These are phyloP conservation scores for Stigmatopora nigra DNA, from an alignment of 2,113 vertebrate species.

Conservation along the genomic window DNA sequence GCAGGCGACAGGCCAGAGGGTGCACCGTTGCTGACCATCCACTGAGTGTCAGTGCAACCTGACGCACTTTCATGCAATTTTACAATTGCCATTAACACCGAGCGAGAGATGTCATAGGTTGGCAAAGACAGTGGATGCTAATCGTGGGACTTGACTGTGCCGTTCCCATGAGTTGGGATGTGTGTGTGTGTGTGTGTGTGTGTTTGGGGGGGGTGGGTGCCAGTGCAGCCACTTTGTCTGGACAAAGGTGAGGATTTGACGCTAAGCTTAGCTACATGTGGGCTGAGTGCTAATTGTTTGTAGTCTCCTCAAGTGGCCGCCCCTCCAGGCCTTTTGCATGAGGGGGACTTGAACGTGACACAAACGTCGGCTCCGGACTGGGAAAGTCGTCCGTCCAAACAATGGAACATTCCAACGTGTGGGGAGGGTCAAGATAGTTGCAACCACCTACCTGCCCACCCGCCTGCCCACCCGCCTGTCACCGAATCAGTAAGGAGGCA, in stretches of 20 bases:
- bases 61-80: no score
- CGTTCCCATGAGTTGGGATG: background rate
- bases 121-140: no score
- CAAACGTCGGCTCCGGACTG: constrained; percentile 24
- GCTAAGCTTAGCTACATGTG: constrained; percentile 42
- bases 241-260: constrained; percentile 73
- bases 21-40: background rate
- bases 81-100: no score
- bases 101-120: no score
- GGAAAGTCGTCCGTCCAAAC: constrained; percentile 10
- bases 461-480: background rate
- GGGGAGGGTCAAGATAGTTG: constrained; percentile 1
- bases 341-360: constrained; percentile 60
- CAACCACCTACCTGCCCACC: background rate
- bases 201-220: background rate
- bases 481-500: constrained; percentile 6
- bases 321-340: constrained; percentile 49
- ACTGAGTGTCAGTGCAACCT: background rate
- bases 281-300: constrained; percentile 67
- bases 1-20: no score
- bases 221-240: constrained; percentile 68
- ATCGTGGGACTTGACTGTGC: background rate
- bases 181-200: no score
- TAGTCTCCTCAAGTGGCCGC: constrained; percentile 38
- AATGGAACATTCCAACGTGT: background rate